Evolutionary conservation across 2,797 vertebrate species (phyloP).

Genomic region (Anomalospiza imberbis): DNA sequence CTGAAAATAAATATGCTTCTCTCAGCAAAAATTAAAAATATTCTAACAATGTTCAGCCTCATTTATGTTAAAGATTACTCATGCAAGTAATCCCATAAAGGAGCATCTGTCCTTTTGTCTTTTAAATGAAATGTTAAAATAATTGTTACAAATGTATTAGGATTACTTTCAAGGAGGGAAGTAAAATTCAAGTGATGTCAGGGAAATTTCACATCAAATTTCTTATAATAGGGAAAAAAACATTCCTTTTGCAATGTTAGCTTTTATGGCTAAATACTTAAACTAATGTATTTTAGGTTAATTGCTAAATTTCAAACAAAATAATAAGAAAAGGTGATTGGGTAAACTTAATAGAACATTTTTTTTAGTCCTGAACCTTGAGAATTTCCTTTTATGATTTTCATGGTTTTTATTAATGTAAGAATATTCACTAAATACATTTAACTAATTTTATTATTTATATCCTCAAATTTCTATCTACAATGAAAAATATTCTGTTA

Average conservation of each 20-base stretch:
- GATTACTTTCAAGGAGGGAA: not conserved
- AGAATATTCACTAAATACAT: not conserved
- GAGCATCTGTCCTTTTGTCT: not conserved
- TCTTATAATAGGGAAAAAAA: not conserved
- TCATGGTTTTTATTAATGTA: not conserved
- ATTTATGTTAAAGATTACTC: not conserved
- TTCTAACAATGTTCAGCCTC: not conserved
- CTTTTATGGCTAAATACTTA: not conserved
- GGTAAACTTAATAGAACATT: not conserved
- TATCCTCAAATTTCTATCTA: not conserved
- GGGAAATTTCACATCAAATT: not conserved
- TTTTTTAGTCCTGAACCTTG: not conserved
- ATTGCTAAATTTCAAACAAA: not conserved
- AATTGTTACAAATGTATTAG: not conserved
- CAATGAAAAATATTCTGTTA: not conserved
- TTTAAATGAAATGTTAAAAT: not conserved
- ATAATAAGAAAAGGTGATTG: not conserved
- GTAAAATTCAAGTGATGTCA: not conserved
- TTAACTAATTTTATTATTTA: not conserved
- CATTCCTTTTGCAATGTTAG: not conserved
- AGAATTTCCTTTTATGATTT: not conserved
- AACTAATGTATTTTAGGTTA: not conserved
- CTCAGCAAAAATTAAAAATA: not conserved
- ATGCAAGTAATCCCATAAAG: not conserved
- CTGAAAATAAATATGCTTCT: constrained; percentile 13